Conservation (phyloP, 2,113 vertebrate species). For the Riparia riparia region DNA sequence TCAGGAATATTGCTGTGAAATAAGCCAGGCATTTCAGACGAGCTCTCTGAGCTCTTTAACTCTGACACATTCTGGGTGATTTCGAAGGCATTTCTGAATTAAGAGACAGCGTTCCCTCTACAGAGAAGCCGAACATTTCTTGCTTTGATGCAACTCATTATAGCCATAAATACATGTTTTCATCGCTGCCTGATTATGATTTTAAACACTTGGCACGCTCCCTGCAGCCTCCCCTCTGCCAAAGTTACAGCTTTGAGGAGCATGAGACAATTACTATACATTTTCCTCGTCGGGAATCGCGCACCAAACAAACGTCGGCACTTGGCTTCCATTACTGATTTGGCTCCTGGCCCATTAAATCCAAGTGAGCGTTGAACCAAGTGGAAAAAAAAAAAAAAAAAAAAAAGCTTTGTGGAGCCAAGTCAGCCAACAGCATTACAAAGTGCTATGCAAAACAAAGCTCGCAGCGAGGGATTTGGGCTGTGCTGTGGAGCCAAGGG, state of each 20-base stretch:
- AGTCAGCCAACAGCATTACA: slow-evolving; percentile 54
- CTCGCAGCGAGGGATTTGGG: slow-evolving; percentile 9
- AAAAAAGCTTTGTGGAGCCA: slow-evolving; percentile 44
- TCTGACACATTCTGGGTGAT: neutral
- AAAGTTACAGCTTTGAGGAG: slow-evolving; percentile 55
- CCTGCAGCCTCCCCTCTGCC: slow-evolving; percentile 30
- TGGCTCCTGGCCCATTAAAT: slow-evolving; percentile 54
- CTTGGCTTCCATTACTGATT: slow-evolving; percentile 61
- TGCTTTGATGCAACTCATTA: slow-evolving; percentile 44
- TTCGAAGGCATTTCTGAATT: neutral
- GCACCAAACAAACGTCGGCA: neutral
- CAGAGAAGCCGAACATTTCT: neutral
- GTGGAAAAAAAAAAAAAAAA: neutral
- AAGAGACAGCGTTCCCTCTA: neutral
- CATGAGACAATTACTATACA: slow-evolving; percentile 50
- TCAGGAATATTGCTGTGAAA: neutral
- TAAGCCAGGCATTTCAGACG: neutral
- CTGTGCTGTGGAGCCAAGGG: neutral
- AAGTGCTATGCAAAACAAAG: slow-evolving; percentile 67
- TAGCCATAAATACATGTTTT: slow-evolving; percentile 52
- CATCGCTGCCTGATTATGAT: slow-evolving; percentile 30
- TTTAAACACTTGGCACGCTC: slow-evolving; percentile 49
- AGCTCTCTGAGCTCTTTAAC: neutral
- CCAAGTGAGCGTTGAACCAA: slow-evolving; percentile 26
- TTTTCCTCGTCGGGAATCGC: slow-evolving; percentile 23